Percentiles rank a stretch among this genome's conserved stretches.
Evolutionary conservation across 2,113 vertebrate species (phyloP).

Genomic region (Sinocyclocheilus anophthalmus): DNA sequence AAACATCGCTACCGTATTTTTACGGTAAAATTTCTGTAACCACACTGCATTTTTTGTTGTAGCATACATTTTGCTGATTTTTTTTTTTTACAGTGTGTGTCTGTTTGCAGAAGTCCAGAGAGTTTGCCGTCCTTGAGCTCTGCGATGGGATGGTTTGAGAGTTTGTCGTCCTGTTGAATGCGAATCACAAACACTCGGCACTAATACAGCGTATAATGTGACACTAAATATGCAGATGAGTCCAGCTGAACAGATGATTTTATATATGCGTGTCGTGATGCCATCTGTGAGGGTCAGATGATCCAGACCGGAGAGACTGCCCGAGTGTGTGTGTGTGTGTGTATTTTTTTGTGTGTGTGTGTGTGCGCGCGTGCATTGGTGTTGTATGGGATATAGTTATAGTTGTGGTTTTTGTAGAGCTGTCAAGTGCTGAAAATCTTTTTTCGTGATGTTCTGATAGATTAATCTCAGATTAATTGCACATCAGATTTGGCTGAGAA

Average conservation of each 20-base stretch:
- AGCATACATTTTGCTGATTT: too few species aligned
- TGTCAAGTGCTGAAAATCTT: background rate
- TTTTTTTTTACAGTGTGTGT: background rate
- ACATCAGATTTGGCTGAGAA: background rate
- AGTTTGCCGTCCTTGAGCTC: background rate
- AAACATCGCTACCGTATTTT: too few species aligned
- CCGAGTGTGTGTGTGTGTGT: background rate
- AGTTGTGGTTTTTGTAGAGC: background rate
- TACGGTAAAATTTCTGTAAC: too few species aligned
- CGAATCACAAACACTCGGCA: slow-evolving; percentile 1
- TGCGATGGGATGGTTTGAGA: background rate
- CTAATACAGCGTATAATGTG: slow-evolving; percentile 11
- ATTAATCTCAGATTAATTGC: too few species aligned
- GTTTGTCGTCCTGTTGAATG: slow-evolving; percentile 4
- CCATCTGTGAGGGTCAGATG: slow-evolving; percentile 18
- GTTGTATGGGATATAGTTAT: background rate
- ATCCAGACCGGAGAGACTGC: background rate
- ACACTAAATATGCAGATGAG: slow-evolving; percentile 14
- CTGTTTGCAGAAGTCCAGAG: background rate
- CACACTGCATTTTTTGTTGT: too few species aligned
- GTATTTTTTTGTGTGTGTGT: background rate
- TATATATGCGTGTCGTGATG: slow-evolving; percentile 16
- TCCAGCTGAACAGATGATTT: slow-evolving; percentile 6
- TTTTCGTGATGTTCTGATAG: background rate
- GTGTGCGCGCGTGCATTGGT: background rate